phyloP scores from a whole-genome alignment of 2,113 vertebrate genomes.

The Proteles cristata region DNA sequence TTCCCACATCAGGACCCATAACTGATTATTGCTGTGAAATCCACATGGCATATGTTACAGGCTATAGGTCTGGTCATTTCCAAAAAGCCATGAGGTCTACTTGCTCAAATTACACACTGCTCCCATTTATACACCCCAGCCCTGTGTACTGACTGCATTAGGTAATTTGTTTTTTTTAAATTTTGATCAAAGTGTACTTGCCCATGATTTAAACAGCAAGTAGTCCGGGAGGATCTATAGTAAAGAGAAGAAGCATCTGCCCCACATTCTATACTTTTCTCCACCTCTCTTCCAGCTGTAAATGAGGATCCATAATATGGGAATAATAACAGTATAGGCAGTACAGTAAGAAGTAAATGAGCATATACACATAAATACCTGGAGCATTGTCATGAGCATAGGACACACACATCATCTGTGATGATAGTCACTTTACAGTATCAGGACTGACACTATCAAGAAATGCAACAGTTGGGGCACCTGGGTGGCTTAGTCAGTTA shows the following conservation, averaged over 20 bases:
- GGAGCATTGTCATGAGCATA: background rate
- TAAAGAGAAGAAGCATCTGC: background rate
- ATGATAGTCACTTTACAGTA: background rate
- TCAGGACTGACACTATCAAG: background rate
- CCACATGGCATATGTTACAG: background rate
- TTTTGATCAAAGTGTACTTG: background rate
- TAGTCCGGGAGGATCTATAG: background rate
- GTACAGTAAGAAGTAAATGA: background rate
- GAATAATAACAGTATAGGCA: background rate
- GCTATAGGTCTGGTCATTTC: background rate
- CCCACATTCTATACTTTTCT: background rate
- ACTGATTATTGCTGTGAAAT: background rate
- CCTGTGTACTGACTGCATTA: background rate
- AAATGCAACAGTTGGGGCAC: no score
- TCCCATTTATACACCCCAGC: background rate
- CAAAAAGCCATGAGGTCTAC: background rate
- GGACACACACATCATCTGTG: rapidly evolving
- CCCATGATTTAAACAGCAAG: background rate
- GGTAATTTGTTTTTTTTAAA: background rate
- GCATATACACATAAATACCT: background rate
- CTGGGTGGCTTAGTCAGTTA: no score
- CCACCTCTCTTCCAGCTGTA: background rate
- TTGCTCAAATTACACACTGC: background rate
- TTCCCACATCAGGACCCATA: background rate
- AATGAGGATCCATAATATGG: background rate